phyloP scores from a whole-genome alignment of 1,140 invertebrate species.

The Aradophagus sp. region DNA sequence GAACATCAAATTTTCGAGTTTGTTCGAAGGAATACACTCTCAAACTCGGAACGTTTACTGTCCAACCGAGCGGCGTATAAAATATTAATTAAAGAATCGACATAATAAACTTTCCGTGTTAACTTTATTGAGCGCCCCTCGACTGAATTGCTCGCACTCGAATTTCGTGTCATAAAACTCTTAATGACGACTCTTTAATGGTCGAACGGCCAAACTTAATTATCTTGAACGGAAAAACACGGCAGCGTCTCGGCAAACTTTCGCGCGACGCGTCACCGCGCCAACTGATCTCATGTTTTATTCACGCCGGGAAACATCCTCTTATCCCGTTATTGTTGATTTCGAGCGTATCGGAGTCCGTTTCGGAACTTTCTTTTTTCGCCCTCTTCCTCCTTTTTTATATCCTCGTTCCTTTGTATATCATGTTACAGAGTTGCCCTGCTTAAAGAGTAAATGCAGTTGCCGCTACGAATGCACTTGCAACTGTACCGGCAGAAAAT shows the following conservation, averaged over 20 bases:
- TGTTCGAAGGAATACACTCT: too few relatives aligned
- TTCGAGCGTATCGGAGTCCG: conserved; percentile 3
- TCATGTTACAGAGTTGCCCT: background rate
- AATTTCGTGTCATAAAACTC: conserved; percentile 3
- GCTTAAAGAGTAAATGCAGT: conserved; percentile 12
- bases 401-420: background rate
- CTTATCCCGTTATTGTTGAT: conserved; percentile 8
- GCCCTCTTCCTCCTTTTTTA: background rate
- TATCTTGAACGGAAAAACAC: conserved; percentile 4
- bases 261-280: background rate
- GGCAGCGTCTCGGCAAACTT: conserved; percentile 5
- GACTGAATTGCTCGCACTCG: background rate
- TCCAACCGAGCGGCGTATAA: too few relatives aligned
- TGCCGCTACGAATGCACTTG: conserved; percentile 1
- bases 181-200: conserved; percentile 11
- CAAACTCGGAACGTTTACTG: too few relatives aligned
- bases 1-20: too few relatives aligned
- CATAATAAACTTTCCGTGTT: too few relatives aligned
- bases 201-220: conserved; percentile 9
- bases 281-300: conserved; percentile 2
- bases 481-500: too few relatives aligned
- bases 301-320: background rate
- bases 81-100: too few relatives aligned
- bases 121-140: conserved; percentile 8
- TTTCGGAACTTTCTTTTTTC: background rate